phyloP scores from a whole-genome alignment of 2,888 invertebrate genomes.

The Philhelius pedissequus region DNA sequence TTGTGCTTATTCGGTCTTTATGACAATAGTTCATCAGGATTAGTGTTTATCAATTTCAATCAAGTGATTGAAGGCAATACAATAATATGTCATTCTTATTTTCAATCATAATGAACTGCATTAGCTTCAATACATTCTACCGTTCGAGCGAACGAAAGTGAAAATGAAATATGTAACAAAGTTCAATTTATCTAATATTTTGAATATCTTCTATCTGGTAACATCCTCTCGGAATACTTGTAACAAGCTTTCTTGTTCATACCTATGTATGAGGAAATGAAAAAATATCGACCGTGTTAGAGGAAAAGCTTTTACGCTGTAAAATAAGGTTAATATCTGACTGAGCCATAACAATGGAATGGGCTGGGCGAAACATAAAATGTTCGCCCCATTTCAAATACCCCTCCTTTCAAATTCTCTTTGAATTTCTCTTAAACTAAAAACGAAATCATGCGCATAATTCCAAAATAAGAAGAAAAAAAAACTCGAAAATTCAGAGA shows the following conservation, averaged over 20 bases:
- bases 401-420: background rate
- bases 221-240: background rate
- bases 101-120: too few relatives aligned
- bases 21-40: too few relatives aligned
- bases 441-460: background rate
- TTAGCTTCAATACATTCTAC: too few relatives aligned
- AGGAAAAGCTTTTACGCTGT: constrained; percentile 13
- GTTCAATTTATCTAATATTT: too few relatives aligned
- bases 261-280: background rate
- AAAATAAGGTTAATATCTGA: background rate
- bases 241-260: constrained; percentile 15
- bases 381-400: background rate
- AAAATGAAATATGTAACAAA: too few relatives aligned
- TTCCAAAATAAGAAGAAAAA: background rate
- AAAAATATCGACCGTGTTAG: background rate
- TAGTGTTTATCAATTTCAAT: too few relatives aligned
- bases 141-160: too few relatives aligned
- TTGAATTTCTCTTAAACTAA: background rate
- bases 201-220: background rate
- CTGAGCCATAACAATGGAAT: background rate
- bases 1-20: too few relatives aligned
- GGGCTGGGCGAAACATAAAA: background rate
- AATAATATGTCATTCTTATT: too few relatives aligned
- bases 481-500: background rate
- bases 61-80: too few relatives aligned